phyloP scores from a whole-genome alignment of 1,140 invertebrate species.

The Camponotus pennsylvanicus region DNA sequence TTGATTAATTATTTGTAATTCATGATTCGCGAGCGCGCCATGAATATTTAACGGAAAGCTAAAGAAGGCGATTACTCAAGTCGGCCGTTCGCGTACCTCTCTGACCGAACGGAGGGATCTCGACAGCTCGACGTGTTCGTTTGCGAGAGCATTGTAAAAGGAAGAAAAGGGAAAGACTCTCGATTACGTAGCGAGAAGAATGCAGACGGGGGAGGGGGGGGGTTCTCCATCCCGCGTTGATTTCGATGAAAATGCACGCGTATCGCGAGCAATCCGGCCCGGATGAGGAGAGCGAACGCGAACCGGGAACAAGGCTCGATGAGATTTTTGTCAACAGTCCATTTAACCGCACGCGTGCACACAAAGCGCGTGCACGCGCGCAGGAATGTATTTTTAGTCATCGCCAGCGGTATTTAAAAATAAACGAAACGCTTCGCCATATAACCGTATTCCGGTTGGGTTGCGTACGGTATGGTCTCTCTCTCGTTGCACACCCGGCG shows the following conservation, averaged over 20 bases:
- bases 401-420: conserved; percentile 59
- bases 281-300: conserved; percentile 13
- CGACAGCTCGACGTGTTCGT: background rate
- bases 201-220: background rate
- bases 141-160: background rate
- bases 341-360: conserved; percentile 11
- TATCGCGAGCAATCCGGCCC: no score
- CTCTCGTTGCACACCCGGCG: background rate
- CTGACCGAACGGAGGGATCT: background rate
- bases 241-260: background rate
- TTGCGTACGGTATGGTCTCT: background rate
- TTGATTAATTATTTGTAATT: conserved; percentile 44
- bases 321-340: conserved; percentile 37
- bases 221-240: background rate
- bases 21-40: background rate
- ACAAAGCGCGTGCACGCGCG: conserved; percentile 20
- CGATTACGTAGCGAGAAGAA: conserved; percentile 8
- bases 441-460: conserved; percentile 4
- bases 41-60: background rate
- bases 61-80: background rate
- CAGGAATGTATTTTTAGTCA: conserved; percentile 55
- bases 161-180: no score
- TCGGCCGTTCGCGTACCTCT: background rate
- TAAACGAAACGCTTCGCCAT: conserved; percentile 30
- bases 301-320: conserved; percentile 43